A percentile compares a stretch with the other conserved stretches of the same genome.
Evolutionary conservation across 2,797 vertebrate genomes (phyloP).

Genomic region (Crenichthys baileyi): DNA sequence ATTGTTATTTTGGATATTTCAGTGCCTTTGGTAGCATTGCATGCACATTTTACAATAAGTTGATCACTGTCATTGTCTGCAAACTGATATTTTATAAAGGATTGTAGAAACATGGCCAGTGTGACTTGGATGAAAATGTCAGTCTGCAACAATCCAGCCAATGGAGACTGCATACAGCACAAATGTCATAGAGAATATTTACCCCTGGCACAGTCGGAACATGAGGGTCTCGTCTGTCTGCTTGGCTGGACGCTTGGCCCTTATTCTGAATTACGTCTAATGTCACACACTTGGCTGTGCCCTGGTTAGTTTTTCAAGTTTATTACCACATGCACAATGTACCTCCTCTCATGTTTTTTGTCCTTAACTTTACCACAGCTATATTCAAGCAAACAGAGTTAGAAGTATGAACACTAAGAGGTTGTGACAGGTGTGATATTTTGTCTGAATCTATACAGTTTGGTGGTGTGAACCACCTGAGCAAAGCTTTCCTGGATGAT

Average conservation of each 20-base stretch:
- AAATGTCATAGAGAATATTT: constrained; percentile 80
- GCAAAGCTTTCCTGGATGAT: constrained; percentile 32
- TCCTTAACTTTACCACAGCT: constrained; percentile 30
- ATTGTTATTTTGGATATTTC: constrained; percentile 4
- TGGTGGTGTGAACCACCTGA: constrained; percentile 37
- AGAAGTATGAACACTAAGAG: constrained; percentile 50
- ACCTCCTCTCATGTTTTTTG: constrained; percentile 15
- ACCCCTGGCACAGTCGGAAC: constrained; percentile 66
- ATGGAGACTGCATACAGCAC: constrained; percentile 64
- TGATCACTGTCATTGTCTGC: constrained; percentile 15
- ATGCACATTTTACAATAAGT: constrained; percentile 2
- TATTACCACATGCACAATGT: constrained; percentile 37
- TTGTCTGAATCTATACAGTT: constrained; percentile 54
- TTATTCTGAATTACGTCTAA: constrained; percentile 73
- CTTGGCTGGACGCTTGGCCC: constrained; percentile 71
- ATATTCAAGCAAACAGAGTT: constrained; percentile 40
- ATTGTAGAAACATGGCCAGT: constrained; percentile 53
- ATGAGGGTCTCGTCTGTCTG: constrained; percentile 68
- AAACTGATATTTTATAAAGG: constrained; percentile 59
- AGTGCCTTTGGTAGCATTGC: not conserved
- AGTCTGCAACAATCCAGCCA: constrained; percentile 59
- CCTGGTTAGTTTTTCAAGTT: constrained; percentile 55
- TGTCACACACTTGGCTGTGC: constrained; percentile 67
- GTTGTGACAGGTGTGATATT: constrained; percentile 73
- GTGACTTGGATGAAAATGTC: constrained; percentile 73